phyloP scores from a whole-genome alignment of 2,888 invertebrate species.

The Pseudococcus longispinus region DNA sequence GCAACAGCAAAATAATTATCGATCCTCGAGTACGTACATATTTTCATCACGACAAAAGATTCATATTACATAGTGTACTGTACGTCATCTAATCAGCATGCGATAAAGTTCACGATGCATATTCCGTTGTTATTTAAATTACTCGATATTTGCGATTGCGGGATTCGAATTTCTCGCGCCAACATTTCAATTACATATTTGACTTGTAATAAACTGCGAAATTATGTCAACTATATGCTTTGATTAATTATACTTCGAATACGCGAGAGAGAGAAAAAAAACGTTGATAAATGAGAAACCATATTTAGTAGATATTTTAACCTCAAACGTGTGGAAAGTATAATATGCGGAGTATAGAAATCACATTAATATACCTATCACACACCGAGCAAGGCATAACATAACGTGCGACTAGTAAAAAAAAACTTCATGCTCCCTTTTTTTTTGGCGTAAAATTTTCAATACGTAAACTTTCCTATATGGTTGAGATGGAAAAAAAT shows the following conservation, averaged over 20 bases:
- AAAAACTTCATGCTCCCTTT: not conserved
- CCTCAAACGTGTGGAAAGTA: not conserved
- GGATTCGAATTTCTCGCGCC: not conserved
- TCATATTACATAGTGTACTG: not conserved
- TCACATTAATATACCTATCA: constrained; percentile 10
- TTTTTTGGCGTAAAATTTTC: not conserved
- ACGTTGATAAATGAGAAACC: not conserved
- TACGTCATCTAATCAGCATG: not conserved
- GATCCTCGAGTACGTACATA: not conserved
- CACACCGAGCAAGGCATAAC: not conserved
- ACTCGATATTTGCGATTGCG: not conserved
- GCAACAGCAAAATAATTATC: not conserved
- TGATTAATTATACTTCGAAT: not conserved
- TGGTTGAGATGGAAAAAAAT: not conserved
- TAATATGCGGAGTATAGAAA: not conserved
- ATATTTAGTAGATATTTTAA: constrained; percentile 2
- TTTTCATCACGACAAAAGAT: not conserved
- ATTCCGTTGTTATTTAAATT: not conserved
- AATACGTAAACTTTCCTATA: not conserved
- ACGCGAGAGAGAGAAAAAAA: not conserved
- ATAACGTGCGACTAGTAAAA: not conserved
- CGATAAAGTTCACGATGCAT: not conserved
- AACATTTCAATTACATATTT: not conserved
- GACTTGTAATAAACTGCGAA: not conserved
- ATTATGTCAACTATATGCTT: not conserved